Evolutionary conservation across 2,797 vertebrate species (phyloP), one percentile per base, ranked within the genome.

Genomic region (Potorous gilbertii): DNA sequence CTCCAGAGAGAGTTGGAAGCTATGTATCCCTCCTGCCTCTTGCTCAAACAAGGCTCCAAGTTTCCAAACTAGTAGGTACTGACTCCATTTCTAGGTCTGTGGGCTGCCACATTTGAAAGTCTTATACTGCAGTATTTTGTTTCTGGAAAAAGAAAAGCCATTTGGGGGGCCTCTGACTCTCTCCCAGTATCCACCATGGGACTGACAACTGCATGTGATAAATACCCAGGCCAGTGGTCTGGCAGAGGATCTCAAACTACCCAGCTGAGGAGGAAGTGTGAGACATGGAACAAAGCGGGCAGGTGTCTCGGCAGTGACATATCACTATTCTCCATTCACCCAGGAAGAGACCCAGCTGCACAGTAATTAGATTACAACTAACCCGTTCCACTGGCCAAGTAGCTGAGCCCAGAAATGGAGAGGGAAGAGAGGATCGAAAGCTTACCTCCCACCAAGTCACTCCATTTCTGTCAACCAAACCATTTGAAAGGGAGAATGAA

Each of bases 81-180:
- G 66, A 40, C 90, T 94, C 18, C 40, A 94, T 50, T 54, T 40
- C 66, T 57, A 62, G 92, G 50, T 55, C 54, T 57, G 93, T 66
- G 90, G 91, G 62, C 93, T 91, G 18, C 92, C 94, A 97, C 92
- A 96, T 96, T n/a, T 92, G 54, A 96, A 95, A 95, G 97, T 96
- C 93, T 92, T 95, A 97, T 52, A 31, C 57, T 93, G 66, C 91
- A 81, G 40, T 27, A 46, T 81, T 81, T 46, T 27, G 40, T 46
- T 90, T 96, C 92, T 55, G 56, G 56, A 96, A 94, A 96, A 96
- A 96, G 97, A 96, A 95, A 97, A 81, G 9, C 40, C 74, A 95
- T 90, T 57, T 56, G 59, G 40, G 3, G 57, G 8, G 62, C 81
- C 92, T 90, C 55, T 97, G 94, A 97, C 95, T 96, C 93, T 94